phyloP scores from a whole-genome alignment of 2,888 invertebrate genomes.

The Papilio protenor region DNA sequence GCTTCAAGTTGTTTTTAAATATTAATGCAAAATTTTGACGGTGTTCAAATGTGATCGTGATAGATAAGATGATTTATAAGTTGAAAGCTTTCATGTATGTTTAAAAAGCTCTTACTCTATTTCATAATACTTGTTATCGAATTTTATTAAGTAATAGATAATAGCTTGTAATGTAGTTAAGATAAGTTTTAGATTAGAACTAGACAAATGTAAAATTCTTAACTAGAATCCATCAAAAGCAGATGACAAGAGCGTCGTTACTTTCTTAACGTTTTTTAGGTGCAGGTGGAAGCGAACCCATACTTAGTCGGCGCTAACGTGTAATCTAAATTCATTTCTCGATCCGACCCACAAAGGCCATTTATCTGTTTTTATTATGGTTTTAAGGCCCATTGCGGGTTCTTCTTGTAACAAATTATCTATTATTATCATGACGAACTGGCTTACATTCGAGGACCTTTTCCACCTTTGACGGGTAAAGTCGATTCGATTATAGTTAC shows the following conservation, averaged over 20 bases:
- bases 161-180: not conserved
- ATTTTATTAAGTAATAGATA: not conserved
- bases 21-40: constrained; percentile 6
- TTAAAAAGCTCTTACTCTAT: not conserved
- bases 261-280: constrained; percentile 66
- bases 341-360: constrained; percentile 80
- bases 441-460: constrained; percentile 69
- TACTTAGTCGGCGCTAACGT: constrained; percentile 83
- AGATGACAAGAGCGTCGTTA: constrained; percentile 39
- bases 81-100: constrained; percentile 12
- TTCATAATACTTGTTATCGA: not conserved
- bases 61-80: constrained; percentile 18
- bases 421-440: constrained; percentile 75
- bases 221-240: constrained; percentile 42
- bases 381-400: constrained; percentile 80
- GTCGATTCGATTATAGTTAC: constrained; percentile 34
- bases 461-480: constrained; percentile 43
- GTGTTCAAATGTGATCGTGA: constrained; percentile 1
- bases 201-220: constrained; percentile 8
- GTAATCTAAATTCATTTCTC: constrained; percentile 85
- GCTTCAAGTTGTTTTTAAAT: constrained; percentile 26
- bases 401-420: constrained; percentile 82
- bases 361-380: constrained; percentile 83
- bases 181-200: not conserved
- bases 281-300: constrained; percentile 81